Evolutionary conservation across 2,797 vertebrate genomes (phyloP).

Genomic region (Pipistrellus nathusii): DNA sequence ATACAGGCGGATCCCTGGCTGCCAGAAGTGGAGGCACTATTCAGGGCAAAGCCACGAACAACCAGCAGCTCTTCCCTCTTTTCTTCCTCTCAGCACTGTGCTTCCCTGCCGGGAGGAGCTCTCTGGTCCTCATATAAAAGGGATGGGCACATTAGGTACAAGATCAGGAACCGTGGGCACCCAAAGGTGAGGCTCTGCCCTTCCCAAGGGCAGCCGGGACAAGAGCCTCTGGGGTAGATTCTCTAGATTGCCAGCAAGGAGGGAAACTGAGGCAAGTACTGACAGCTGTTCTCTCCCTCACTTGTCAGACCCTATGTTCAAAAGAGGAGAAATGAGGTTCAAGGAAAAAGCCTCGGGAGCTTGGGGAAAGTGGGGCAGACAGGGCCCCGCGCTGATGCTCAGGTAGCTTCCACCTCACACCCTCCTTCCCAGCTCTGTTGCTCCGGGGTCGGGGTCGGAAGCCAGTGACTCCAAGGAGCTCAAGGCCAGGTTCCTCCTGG

Average conservation of each 20-base stretch:
- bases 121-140: background rate
- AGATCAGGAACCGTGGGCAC: background rate
- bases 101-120: background rate
- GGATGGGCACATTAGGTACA: background rate
- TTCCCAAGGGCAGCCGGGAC: background rate
- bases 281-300: background rate
- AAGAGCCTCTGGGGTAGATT: background rate
- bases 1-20: background rate
- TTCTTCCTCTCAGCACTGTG: background rate
- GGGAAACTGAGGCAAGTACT: background rate
- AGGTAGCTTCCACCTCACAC: background rate
- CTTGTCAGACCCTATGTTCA: background rate
- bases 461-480: fast-evolving
- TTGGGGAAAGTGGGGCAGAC: background rate
- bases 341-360: background rate
- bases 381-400: no score
- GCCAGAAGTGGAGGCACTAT: background rate
- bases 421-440: background rate
- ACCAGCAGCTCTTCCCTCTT: background rate
- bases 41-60: background rate
- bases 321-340: background rate
- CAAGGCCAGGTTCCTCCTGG: background rate
- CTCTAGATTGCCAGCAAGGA: background rate
- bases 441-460: background rate
- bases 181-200: background rate